Evolutionary conservation across 2,113 vertebrate species (phyloP).

Genomic region (Pelodiscus sinensis): DNA sequence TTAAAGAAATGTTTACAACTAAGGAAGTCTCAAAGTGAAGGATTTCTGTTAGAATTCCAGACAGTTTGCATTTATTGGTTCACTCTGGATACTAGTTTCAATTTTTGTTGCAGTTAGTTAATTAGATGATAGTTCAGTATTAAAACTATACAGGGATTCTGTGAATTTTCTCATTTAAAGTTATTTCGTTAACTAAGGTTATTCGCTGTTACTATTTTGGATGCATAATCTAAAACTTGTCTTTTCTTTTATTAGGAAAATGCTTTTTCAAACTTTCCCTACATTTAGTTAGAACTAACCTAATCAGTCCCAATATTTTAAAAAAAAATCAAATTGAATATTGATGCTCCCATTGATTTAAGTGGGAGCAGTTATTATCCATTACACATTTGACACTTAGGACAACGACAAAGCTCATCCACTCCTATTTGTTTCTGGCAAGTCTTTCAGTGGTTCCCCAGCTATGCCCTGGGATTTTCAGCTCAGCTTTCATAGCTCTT

Average conservation of each 20-base stretch:
- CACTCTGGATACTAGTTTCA: rapidly evolving
- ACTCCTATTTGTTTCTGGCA: too few relatives aligned
- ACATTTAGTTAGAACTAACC: background rate
- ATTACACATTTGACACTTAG: too few relatives aligned
- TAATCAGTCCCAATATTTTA: background rate
- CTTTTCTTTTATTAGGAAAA: background rate
- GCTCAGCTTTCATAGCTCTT: too few relatives aligned
- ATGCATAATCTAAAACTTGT: background rate
- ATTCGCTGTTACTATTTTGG: background rate
- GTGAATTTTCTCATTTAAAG: rapidly evolving
- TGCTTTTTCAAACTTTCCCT: background rate
- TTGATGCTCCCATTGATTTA: background rate
- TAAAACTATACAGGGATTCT: rapidly evolving
- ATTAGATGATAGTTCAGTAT: background rate
- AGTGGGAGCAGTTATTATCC: background rate
- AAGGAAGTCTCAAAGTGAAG: background rate
- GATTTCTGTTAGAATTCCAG: background rate
- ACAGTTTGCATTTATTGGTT: rapidly evolving
- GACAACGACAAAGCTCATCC: too few relatives aligned
- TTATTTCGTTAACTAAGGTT: background rate
- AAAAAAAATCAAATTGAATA: background rate
- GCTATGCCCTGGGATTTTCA: too few relatives aligned
- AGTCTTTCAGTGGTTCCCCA: too few relatives aligned
- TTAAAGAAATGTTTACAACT: background rate
- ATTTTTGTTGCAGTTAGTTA: background rate